Percentiles rank a stretch among this genome's conserved stretches.
Conservation (phyloP, 2,113 vertebrate genomes). For the Stomatorhinus ivindoensis region DNA sequence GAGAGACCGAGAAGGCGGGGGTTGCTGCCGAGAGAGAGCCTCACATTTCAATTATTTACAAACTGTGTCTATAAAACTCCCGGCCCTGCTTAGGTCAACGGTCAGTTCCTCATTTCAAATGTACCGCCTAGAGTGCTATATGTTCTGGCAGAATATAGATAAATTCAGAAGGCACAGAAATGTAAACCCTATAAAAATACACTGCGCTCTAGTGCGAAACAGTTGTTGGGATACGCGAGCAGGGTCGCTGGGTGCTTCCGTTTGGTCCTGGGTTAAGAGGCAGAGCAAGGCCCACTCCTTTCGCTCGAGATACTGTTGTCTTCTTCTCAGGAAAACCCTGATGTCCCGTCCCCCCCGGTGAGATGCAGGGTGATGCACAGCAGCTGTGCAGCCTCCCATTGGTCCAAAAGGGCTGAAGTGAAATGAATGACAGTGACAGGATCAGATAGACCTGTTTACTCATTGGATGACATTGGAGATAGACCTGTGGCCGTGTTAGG, state of each 20-base stretch:
- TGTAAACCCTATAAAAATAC: neutral
- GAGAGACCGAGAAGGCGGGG: conserved; percentile 6
- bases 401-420: neutral
- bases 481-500: neutral
- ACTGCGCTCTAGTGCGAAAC: neutral
- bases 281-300: neutral
- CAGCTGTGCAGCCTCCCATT: neutral
- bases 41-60: conserved; percentile 14
- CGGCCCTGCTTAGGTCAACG: neutral
- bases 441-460: no score
- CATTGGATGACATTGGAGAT: no score
- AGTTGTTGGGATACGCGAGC: neutral
- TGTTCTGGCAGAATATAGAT: neutral
- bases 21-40: conserved; percentile 17
- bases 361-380: neutral
- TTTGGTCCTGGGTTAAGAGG: neutral
- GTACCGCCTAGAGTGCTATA: neutral
- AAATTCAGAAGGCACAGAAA: neutral
- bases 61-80: conserved; percentile 22
- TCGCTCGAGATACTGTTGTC: neutral
- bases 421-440: neutral
- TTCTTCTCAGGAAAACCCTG: neutral
- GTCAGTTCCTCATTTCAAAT: conserved; percentile 16
- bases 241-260: neutral
- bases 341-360: no score